Percentiles rank a stretch among this genome's conserved stretches.
Conservation (phyloP, 1,140 invertebrate genomes). For the Euwallacea fornicatus region DNA sequence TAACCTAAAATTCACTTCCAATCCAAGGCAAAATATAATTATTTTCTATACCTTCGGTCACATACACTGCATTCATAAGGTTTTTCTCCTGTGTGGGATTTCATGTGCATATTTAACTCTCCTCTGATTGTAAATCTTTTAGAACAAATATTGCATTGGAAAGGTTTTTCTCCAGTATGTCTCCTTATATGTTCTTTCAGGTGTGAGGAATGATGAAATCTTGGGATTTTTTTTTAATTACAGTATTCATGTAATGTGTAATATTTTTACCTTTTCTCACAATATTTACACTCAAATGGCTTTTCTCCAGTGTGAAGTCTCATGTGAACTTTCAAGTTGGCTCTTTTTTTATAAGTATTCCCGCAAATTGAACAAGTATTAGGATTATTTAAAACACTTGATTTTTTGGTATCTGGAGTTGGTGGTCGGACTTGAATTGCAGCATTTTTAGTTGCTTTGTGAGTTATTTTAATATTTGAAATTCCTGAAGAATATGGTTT, state of each 20-base stretch:
- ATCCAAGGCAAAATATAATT: neutral
- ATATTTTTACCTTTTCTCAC: slow-evolving; percentile 48
- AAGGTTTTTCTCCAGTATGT: slow-evolving; percentile 63
- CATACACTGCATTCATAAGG: slow-evolving; percentile 62
- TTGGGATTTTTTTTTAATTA: slow-evolving; percentile 6
- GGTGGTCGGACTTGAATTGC: slow-evolving; percentile 35
- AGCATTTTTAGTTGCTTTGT: slow-evolving; percentile 21
- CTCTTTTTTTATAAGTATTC: slow-evolving; percentile 49
- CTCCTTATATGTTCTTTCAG: slow-evolving; percentile 59
- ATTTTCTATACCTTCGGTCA: slow-evolving; percentile 44
- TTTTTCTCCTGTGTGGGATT: slow-evolving; percentile 63
- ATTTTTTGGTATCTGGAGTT: slow-evolving; percentile 8
- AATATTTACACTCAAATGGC: slow-evolving; percentile 54
- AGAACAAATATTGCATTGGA: slow-evolving; percentile 58
- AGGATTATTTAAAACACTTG: slow-evolving; percentile 24
- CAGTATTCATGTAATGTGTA: neutral
- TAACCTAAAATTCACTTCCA: neutral
- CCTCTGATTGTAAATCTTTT: slow-evolving; percentile 71
- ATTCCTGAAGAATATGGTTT: too few relatives aligned
- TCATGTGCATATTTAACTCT: slow-evolving; percentile 61
- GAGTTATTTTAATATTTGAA: neutral
- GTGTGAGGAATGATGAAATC: slow-evolving; percentile 51
- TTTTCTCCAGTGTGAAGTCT: slow-evolving; percentile 53
- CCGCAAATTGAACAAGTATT: slow-evolving; percentile 47
- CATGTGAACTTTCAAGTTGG: slow-evolving; percentile 52